These are phyloP conservation scores for Manis javanica DNA, from an alignment of 2,797 vertebrate species.

Conservation along the genomic window DNA sequence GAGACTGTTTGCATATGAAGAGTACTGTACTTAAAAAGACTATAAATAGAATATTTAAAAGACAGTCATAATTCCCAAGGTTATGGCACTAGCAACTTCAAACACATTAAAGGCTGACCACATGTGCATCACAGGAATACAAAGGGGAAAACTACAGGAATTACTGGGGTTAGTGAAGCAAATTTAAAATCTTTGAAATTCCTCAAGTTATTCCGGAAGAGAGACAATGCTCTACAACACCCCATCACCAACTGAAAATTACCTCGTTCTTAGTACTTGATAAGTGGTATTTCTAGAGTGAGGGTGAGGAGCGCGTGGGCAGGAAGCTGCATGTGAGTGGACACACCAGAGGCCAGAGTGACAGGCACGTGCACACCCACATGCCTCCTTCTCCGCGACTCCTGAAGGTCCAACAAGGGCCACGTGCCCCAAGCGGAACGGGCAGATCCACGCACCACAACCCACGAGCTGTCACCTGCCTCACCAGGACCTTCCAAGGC, in stretches of 20 bases:
- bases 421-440: accelerated
- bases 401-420: neutral
- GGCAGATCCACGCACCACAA: neutral
- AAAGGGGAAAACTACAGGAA: neutral
- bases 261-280: neutral
- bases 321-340: neutral
- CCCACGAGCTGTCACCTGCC: neutral
- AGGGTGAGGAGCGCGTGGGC: neutral
- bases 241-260: neutral
- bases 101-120: neutral
- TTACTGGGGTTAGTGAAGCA: neutral
- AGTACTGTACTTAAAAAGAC: neutral
- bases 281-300: neutral
- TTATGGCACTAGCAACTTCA: neutral
- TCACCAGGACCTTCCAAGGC: neutral
- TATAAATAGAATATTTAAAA: neutral
- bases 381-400: neutral
- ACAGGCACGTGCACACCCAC: neutral
- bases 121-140: neutral
- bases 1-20: neutral
- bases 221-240: neutral
- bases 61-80: neutral
- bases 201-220: constrained; percentile 9
- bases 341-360: neutral
- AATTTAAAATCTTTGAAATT: neutral